Evolutionary conservation across 2,888 invertebrate genomes (phyloP).

Genomic region (Apodemia zela): DNA sequence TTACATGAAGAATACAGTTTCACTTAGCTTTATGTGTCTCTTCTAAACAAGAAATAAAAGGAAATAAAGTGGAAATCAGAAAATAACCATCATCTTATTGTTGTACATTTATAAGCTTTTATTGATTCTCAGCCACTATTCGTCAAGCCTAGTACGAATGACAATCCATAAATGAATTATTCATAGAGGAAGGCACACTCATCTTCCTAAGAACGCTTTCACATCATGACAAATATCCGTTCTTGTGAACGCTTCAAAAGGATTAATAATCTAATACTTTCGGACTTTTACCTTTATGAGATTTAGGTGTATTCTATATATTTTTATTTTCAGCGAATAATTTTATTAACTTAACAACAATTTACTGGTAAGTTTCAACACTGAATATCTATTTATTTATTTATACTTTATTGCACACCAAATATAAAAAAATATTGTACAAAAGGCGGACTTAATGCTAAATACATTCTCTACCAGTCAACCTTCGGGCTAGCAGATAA

Average conservation of each 20-base stretch:
- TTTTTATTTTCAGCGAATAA: not conserved
- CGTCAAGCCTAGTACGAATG: constrained; percentile 26
- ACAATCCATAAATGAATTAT: constrained; percentile 27
- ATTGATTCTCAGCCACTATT: constrained; percentile 24
- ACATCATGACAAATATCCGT: constrained; percentile 7
- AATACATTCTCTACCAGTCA: too few relatives aligned
- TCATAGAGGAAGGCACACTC: constrained; percentile 20
- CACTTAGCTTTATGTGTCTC: not conserved
- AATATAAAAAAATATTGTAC: too few relatives aligned
- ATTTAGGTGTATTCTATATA: not conserved
- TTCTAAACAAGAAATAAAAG: not conserved
- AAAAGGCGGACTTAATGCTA: too few relatives aligned
- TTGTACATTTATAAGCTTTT: constrained; percentile 23
- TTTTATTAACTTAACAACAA: not conserved
- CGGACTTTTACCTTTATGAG: not conserved
- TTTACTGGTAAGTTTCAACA: not conserved
- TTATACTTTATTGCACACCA: too few relatives aligned
- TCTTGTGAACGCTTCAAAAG: constrained; percentile 1
- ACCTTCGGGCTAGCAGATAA: too few relatives aligned
- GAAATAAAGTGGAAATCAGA: not conserved
- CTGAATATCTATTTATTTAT: too few relatives aligned
- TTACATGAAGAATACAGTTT: too few relatives aligned
- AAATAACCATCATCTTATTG: constrained; percentile 1
- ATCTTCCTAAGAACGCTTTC: constrained; percentile 11
- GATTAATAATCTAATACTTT: constrained; percentile 1